Evolutionary conservation across 2,113 vertebrate genomes (phyloP).

Genomic region (Serinus canaria): DNA sequence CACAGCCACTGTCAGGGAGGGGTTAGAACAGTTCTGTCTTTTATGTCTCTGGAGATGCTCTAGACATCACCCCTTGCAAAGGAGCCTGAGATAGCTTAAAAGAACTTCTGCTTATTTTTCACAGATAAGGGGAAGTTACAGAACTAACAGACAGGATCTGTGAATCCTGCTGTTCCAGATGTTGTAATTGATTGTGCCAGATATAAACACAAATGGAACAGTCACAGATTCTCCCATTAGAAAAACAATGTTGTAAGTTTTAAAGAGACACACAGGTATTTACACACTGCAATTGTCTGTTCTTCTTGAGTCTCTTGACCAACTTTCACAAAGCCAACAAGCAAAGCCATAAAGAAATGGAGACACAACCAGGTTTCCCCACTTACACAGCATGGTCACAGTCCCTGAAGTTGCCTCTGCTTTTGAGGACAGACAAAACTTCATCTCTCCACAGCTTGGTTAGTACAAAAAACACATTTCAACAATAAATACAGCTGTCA

Average conservation of each 20-base stretch:
- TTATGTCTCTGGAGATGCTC: neutral
- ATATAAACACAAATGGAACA: neutral
- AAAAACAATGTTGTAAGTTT: neutral
- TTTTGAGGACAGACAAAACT: neutral
- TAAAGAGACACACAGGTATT: neutral
- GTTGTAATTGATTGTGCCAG: neutral
- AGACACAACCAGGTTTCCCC: neutral
- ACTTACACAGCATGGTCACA: neutral
- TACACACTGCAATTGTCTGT: neutral
- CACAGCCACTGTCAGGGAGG: neutral
- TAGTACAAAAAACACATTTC: neutral
- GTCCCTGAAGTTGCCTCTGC: neutral
- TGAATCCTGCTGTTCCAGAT: neutral
- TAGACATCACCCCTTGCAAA: neutral
- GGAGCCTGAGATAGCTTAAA: neutral
- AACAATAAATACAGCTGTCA: neutral
- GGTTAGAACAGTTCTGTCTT: neutral
- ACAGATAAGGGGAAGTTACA: neutral
- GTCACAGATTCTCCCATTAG: neutral
- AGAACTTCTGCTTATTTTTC: neutral
- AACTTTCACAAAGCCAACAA: neutral
- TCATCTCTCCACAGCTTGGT: neutral
- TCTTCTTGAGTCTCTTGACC: neutral
- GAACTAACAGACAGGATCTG: neutral
- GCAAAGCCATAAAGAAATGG: neutral